Base-by-base conservation (phyloP, 2,888 invertebrate genomes). In the Caenorhabditis imperialis region DNA sequence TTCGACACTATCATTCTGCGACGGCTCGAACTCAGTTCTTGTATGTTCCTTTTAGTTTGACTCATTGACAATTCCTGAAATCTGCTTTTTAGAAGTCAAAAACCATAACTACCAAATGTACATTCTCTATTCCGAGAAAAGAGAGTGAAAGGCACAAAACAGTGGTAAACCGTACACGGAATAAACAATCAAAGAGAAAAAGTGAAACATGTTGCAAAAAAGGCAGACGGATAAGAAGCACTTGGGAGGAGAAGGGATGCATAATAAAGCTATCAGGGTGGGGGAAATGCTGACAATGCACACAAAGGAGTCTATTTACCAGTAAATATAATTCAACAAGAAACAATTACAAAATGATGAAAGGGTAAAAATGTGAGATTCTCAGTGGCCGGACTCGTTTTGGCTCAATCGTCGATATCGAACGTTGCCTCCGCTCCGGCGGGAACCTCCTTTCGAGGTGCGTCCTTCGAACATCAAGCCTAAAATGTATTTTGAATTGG, bases 381-480 rank as follows among this genome's bases (percentile, higher is more conserved):
- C 10, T 65, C 22, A 65, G 37, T 65, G 55, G 16, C 65, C 65
- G 22, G 58, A 37, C 12, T 73, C 79, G 12, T 74, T 63, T 42
- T 80, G 80, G 27, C 77, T 78, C 37, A 80, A 50, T 25, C 76
- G 54, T 1, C 77, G 75, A 63, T 80, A 80, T 25, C 77, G 65
- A 18, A 78, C 76, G 38, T 78, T 76, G 44, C 79, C 74, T 23
- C 48, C 47, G 18, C 38, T 30, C 20, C 73, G 45, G 12, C 70
- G 57, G 8, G 71, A 62, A 22, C 67, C 45, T 22, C 42, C 27
- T 58, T 38, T 44, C n/a, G 45, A 50, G 7, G 30, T 25, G 27
- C 75, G 60, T 18, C 80, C 80, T 60, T 80, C 80, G 37, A 80
- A 80, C 69, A 80, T 72, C 16, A 80, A 25, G 23, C 80, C 80